Evolutionary conservation across 2,888 invertebrate genomes (phyloP), one percentile per base, ranked within the genome.

Genomic region (Stramonita haemastoma): DNA sequence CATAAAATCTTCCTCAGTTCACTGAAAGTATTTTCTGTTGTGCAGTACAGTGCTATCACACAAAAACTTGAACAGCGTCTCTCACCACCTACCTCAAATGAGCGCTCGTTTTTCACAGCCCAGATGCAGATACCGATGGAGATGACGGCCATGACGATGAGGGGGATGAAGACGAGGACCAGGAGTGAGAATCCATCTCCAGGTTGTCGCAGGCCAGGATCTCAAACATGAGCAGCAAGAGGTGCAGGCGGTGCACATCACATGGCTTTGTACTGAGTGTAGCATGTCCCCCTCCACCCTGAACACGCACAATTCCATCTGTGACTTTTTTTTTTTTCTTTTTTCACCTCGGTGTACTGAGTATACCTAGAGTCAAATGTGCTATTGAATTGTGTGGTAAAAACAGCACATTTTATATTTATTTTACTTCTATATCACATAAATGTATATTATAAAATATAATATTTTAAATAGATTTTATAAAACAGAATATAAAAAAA

Each of bases 181-280:
- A 96, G 26, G 95, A 94, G 88, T 94, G 94, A n/a, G 87, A 73
- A 15, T 29, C 89, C 0, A 98, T 98, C 93, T 98, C 98, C 93
- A 99, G 96, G 96, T 99, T 99, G 96, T 99, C 98, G 96, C 99
- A 99, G 77, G 98, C 98, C 91, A 99, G 97, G 92, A 99, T 96
- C 96, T 99, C 99, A 96, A 99, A 99, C 98, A 99, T 98, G 56
- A 99, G 96, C 92, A 99, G 96, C 93, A 99, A 98, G 91, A 99
- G 97, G 96, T 99, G 99, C 94, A 99, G 97, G 85, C 98, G 93
- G 99, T 97, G 91, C 98, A 98, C 95, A 99, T 98, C 91, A 99
- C 97, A 99, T 99, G 29, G 99, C 99, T 96, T 99, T 99, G 96
- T 99, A 99, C 96, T 99, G 99, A 77, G 99, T 98, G 96, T 99